These are phyloP conservation scores for Cyanistes caeruleus DNA, from an alignment of 2,113 vertebrate species.

Conservation along the genomic window DNA sequence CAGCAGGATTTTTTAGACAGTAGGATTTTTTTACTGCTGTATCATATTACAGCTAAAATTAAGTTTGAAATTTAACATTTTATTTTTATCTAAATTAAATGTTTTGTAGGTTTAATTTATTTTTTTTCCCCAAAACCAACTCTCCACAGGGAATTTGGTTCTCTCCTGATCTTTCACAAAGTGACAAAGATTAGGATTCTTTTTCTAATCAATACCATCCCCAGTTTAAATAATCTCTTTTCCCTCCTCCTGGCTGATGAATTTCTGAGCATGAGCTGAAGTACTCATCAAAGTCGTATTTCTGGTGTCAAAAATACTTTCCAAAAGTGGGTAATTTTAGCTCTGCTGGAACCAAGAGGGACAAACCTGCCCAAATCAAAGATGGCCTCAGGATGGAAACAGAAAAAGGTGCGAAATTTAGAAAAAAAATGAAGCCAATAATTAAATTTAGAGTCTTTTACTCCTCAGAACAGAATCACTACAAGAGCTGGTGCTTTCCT, in stretches of 20 bases:
- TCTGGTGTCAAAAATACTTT: neutral
- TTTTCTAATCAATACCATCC: neutral
- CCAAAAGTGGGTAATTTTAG: neutral
- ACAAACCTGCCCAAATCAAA: neutral
- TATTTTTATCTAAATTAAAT: neutral
- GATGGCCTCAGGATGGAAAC: neutral
- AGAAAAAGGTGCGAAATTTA: neutral
- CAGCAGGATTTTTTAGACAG: neutral
- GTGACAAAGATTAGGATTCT: neutral
- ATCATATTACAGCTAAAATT: slow-evolving; percentile 9
- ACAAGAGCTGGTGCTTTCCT: neutral
- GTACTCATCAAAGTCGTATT: neutral
- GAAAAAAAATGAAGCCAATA: neutral
- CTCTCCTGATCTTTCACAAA: neutral
- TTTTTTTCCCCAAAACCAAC: neutral
- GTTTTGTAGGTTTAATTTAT: neutral
- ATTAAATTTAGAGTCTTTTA: neutral
- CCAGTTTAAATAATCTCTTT: neutral
- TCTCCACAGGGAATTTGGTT: neutral
- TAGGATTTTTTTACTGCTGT: neutral
- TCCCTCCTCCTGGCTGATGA: neutral
- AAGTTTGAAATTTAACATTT: neutral
- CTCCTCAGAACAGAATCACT: neutral
- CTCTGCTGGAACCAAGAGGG: neutral
- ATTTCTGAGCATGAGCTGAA: neutral